Percentiles rank a stretch among this genome's conserved stretches.
These are phyloP conservation scores for Monomorium pharaonis DNA, from an alignment of 1,140 invertebrate species.

Conservation along the genomic window DNA sequence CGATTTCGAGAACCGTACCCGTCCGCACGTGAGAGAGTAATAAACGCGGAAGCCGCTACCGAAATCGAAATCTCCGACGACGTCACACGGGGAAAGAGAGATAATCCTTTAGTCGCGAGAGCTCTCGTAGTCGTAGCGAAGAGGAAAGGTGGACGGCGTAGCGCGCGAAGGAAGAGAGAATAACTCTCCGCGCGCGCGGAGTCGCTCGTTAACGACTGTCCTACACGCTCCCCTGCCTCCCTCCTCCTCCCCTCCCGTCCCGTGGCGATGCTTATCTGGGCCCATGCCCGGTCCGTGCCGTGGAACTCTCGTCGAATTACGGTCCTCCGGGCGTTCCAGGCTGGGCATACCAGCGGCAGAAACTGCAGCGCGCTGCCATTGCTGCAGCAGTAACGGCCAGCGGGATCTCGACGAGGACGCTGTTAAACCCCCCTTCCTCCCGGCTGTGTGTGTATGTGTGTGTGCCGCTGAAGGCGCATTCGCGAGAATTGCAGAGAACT, in stretches of 20 bases:
- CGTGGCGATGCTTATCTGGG: constrained; percentile 74
- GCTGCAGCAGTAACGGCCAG: constrained; percentile 9
- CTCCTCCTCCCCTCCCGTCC: constrained; percentile 66
- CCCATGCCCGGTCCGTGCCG: constrained; percentile 50
- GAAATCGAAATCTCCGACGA: not conserved
- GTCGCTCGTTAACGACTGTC: constrained; percentile 75
- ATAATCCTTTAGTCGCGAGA: constrained; percentile 26
- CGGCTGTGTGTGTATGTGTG: no score
- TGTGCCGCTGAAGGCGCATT: not conserved
- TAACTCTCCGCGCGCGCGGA: constrained; percentile 62
- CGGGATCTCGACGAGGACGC: constrained; percentile 35
- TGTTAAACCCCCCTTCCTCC: constrained; percentile 56
- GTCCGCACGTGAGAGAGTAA: constrained; percentile 6
- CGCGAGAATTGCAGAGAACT: not conserved
- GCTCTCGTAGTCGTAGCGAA: constrained; percentile 19
- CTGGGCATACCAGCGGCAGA: constrained; percentile 71
- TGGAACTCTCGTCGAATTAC: constrained; percentile 70
- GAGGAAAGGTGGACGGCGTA: not conserved
- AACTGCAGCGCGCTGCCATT: constrained; percentile 54
- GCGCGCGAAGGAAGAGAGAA: constrained; percentile 22
- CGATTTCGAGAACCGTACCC: not conserved
- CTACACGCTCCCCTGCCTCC: constrained; percentile 67
- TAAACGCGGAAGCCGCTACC: not conserved
- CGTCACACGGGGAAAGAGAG: not conserved
- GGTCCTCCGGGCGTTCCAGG: constrained; percentile 67